These are phyloP conservation scores for Melitaea cinxia DNA, from an alignment of 1,140 invertebrate genomes.

Conservation along the genomic window DNA sequence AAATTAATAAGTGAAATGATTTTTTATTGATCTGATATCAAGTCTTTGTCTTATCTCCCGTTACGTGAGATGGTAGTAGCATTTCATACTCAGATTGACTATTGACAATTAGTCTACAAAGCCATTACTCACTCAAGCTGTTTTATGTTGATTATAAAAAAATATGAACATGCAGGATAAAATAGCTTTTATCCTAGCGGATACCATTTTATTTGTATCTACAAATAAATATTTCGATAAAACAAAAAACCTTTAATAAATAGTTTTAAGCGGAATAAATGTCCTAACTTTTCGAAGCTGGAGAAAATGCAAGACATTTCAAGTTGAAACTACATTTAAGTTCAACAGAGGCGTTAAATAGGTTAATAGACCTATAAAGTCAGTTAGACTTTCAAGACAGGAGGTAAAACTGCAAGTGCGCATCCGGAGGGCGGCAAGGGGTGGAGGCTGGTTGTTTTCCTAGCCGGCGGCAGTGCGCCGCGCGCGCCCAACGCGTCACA, in stretches of 20 bases:
- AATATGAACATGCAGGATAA: neutral
- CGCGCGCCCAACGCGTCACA: constrained; percentile 56
- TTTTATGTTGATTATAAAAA: too few species aligned
- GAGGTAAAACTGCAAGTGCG: constrained; percentile 70
- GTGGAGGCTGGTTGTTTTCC: constrained; percentile 69
- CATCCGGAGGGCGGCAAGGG: constrained; percentile 57
- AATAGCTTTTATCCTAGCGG: too few species aligned
- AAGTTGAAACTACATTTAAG: constrained; percentile 13
- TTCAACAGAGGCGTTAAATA: constrained; percentile 40
- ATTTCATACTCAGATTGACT: too few species aligned
- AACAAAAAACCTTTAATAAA: neutral
- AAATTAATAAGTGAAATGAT: too few species aligned
- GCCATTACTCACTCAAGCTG: too few species aligned
- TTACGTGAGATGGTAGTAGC: too few species aligned
- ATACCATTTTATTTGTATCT: neutral
- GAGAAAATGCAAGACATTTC: neutral
- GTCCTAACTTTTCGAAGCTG: neutral
- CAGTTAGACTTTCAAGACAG: constrained; percentile 55
- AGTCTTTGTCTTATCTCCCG: too few species aligned
- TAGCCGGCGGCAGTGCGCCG: constrained; percentile 68
- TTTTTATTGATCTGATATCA: too few species aligned
- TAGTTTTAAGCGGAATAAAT: neutral
- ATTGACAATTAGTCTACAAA: too few species aligned
- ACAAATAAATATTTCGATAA: neutral
- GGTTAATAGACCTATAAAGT: constrained; percentile 53